Conservation (phyloP, 2,797 vertebrate genomes). For the Acrocephalus scirpaceus region DNA sequence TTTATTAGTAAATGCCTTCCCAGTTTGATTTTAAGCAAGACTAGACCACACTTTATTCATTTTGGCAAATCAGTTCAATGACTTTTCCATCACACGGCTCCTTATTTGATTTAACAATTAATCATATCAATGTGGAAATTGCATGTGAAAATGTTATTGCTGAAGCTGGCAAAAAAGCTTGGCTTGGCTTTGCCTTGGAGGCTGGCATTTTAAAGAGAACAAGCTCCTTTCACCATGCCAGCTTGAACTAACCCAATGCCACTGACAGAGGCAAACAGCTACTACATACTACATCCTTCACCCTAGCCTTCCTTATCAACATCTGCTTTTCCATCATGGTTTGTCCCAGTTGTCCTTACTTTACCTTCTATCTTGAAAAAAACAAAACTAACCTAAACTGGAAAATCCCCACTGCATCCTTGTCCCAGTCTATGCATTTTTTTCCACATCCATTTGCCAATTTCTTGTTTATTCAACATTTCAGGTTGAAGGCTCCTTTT, state of each 20-base stretch:
- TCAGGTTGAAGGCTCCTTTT: background rate
- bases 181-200: conserved; percentile 12
- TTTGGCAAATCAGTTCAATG: conserved; percentile 38
- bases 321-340: background rate
- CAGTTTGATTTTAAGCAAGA: background rate
- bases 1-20: background rate
- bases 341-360: background rate
- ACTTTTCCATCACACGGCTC: background rate
- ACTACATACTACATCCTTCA: background rate
- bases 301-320: background rate
- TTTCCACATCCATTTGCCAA: background rate
- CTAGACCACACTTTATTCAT: background rate
- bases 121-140: conserved; percentile 11
- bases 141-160: background rate
- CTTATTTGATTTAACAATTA: conserved; percentile 48
- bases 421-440: background rate
- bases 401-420: background rate
- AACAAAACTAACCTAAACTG: background rate
- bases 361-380: background rate
- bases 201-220: conserved; percentile 35
- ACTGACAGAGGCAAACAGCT: conserved; percentile 10
- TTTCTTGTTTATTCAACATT: background rate
- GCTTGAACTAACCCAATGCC: background rate
- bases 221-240: background rate
- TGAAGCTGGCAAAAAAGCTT: background rate